Conservation (phyloP, 2,113 vertebrate genomes). For the Apus apus region DNA sequence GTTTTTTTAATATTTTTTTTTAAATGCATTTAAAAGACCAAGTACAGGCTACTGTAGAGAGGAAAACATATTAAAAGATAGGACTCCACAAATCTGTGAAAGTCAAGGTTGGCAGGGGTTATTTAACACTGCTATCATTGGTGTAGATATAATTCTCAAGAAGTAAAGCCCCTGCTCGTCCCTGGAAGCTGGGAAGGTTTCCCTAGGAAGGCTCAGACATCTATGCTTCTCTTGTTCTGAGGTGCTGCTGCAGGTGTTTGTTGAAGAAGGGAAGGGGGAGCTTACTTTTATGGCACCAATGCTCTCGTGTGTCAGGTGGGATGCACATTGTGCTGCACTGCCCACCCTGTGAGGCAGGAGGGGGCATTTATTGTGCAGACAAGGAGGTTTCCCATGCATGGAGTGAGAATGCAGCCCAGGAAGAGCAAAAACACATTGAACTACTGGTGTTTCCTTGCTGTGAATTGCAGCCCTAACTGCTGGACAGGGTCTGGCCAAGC, state of each 20-base stretch:
- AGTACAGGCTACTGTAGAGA: background rate
- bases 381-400: background rate
- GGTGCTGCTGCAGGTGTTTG: background rate
- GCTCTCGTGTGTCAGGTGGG: fast-evolving
- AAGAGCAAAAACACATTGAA: background rate
- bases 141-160: background rate
- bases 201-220: background rate
- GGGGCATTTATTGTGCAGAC: background rate
- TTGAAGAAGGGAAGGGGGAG: background rate
- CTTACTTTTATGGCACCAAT: background rate
- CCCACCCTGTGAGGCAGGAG: background rate
- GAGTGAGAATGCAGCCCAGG: background rate
- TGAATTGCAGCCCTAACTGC: background rate
- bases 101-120: background rate
- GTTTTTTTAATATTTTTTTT: background rate
- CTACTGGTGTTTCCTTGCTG: background rate
- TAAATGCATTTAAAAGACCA: background rate
- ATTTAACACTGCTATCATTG: background rate
- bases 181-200: background rate
- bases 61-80: background rate
- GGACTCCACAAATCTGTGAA: background rate
- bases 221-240: background rate
- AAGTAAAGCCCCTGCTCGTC: background rate
- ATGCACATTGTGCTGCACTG: background rate
- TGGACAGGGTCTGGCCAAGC: fast-evolving